Base-by-base conservation (phyloP, 2,113 vertebrate species). In the Puma concolor region DNA sequence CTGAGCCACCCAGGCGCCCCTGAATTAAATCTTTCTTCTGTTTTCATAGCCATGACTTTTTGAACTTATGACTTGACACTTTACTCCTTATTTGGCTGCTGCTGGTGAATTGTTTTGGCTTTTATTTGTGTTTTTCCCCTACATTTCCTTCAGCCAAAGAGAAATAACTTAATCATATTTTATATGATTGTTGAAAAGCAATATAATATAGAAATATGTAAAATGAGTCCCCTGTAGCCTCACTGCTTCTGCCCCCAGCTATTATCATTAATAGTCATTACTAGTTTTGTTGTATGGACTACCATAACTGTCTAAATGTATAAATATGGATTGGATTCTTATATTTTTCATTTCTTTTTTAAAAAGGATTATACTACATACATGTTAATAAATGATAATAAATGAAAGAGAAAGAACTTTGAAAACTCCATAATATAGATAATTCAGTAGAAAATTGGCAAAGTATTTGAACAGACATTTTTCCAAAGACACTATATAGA, bases 31-130 rank as follows among this genome's bases (percentile, higher is more conserved):
- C 8, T 81, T 87, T 80, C n/a, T 95, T 95, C n/a, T 94, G 27
- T 96, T 94, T 97, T 86, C 52, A 74, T 88, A 80, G 41, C 27
- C 27, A 10, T 94, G 19, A 67, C 8, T 57, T 95, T 87, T 88
- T 69, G 11, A 82, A 82, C 21, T 63, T 91, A 67, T 92, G 41
- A 48, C 50, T 81, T 83, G 38, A 88, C 29, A 7, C 11, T 77
- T 92, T 85, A 80, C 19, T 95, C 44, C 44, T 95, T 95, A 63
- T 89, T 82, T 82, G 41, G 38, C 92, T 94, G 27, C 33, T 79
- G 33, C 27, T 93, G 27, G 8, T 36, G 36, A 85, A 60, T 63
- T 31, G 7, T 89, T 96, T 90, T 89, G 64, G 17, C 60, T 52
- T 74, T 60, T 48, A 69, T 85, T 83, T 96, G 57, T 92, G 36